Evolutionary conservation across 2,797 vertebrate species (phyloP).

Genomic region (Rhinatrema bivittatum): DNA sequence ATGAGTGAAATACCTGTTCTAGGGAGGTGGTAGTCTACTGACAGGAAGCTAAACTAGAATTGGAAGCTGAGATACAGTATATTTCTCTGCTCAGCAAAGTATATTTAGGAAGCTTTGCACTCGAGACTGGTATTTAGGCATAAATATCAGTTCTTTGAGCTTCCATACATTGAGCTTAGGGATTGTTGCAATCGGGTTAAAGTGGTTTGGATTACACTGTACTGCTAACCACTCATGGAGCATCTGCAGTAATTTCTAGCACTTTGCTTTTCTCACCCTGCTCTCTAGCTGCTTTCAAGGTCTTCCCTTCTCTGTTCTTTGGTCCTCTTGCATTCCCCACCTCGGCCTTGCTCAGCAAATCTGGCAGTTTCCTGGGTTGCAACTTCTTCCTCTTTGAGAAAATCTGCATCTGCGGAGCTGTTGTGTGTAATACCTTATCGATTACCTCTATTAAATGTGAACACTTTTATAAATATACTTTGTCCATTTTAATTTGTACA

Average conservation of each 20-base stretch:
- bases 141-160: no score
- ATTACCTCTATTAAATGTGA: slow-evolving; percentile 2
- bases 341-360: slow-evolving; percentile 34
- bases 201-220: no score
- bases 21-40: no score
- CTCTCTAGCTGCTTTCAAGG: not conserved
- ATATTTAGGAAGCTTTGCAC: no score
- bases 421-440: slow-evolving; percentile 32
- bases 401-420: slow-evolving; percentile 27
- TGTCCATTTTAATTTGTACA: not conserved
- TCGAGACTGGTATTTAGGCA: no score
- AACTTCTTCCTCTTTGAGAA: slow-evolving; percentile 29
- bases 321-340: not conserved
- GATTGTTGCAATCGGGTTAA: no score
- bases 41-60: no score
- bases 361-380: slow-evolving; percentile 25
- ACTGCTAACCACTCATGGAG: no score
- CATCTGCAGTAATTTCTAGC: not conserved
- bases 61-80: no score
- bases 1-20: no score
- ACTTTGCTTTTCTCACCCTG: slow-evolving; percentile 26
- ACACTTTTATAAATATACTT: not conserved
- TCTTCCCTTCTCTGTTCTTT: slow-evolving; percentile 19
- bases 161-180: no score
- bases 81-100: no score